Evolutionary conservation across 2,113 vertebrate species (phyloP), one percentile per base, ranked within the genome.

Genomic region (Gallinago undulata): DNA sequence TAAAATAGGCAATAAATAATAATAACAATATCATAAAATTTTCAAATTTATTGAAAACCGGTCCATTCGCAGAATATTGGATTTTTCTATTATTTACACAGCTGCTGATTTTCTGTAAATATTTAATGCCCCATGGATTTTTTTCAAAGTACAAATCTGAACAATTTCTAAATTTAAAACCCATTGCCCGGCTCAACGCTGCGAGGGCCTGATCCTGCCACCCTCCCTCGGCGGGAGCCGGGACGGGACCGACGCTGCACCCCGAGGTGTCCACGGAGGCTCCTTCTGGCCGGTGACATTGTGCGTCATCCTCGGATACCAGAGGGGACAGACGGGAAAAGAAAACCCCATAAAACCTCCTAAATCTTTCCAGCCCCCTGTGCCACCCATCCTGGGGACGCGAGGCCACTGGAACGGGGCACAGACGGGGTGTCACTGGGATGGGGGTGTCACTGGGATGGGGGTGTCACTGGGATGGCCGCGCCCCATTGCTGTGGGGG

Each of bases 1-100:
- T 95, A 64, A 96, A 96, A 94, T 13, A 89, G 95, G 95, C 96
- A 92, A 97, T 97, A 96, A 97, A 97, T 96, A 97, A 96, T 95
- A 94, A 97, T 89, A 95, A 96, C 92, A 93, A 96, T 97, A 95
- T 95, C 89, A 97, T 97, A 96, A 96, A 96, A 96, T 79, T 95
- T 96, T 96, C 96, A 96, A 94, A 94, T 94, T 92, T 95, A 96
- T 97, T 94, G 96, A 94, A 94, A 96, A 91, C 88, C 23, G 8
- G 60, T 90, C 95, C 86, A 48, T 80, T 91, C 45, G 22, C 84
- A 23, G 45, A 82, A 82, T 90, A 95, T 95, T 79, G 96, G 84
- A 84, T 96, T 92, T 96, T 75, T 96, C 94, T 79, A 94, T 96
- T 97, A 95, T 96, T 97, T 93, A 96, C 92, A 31, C 92, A 73